These are phyloP conservation scores for Epinotia demarniana DNA, from an alignment of 2,888 invertebrate genomes.

Conservation along the genomic window DNA sequence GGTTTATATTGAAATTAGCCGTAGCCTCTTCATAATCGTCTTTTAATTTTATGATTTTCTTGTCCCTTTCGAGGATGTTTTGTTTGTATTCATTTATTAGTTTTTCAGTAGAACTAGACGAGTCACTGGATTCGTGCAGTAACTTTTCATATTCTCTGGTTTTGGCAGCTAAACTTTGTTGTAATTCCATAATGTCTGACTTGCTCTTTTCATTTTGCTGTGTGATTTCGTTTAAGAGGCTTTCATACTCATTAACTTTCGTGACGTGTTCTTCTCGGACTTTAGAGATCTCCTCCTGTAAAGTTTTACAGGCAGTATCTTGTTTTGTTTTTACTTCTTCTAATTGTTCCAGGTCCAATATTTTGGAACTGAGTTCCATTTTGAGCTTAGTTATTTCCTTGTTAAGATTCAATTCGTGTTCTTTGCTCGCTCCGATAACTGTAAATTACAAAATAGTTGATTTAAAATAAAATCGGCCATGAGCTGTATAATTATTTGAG, in stretches of 20 bases:
- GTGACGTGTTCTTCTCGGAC: slow-evolving; percentile 71
- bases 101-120: slow-evolving; percentile 71
- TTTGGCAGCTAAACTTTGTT: slow-evolving; percentile 70
- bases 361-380: slow-evolving; percentile 84
- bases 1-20: slow-evolving; percentile 79
- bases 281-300: slow-evolving; percentile 72
- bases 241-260: slow-evolving; percentile 81
- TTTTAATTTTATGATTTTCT: slow-evolving; percentile 81
- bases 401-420: slow-evolving; percentile 79
- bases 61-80: slow-evolving; percentile 82
- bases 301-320: slow-evolving; percentile 65
- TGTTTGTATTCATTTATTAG: slow-evolving; percentile 78
- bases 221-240: slow-evolving; percentile 71
- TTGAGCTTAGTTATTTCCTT: slow-evolving; percentile 82
- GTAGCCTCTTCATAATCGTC: slow-evolving; percentile 79
- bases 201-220: slow-evolving; percentile 76
- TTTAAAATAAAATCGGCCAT: not conserved
- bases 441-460: slow-evolving; percentile 52
- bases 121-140: slow-evolving; percentile 70
- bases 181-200: slow-evolving; percentile 72
- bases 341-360: slow-evolving; percentile 81
- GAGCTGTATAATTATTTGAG: too few relatives aligned
- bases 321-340: slow-evolving; percentile 75
- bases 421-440: slow-evolving; percentile 77
- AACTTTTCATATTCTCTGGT: slow-evolving; percentile 74